Percentiles rank a stretch among this genome's conserved stretches.
Conservation (phyloP, 2,888 invertebrate species). For the Mystacides longicornis region DNA sequence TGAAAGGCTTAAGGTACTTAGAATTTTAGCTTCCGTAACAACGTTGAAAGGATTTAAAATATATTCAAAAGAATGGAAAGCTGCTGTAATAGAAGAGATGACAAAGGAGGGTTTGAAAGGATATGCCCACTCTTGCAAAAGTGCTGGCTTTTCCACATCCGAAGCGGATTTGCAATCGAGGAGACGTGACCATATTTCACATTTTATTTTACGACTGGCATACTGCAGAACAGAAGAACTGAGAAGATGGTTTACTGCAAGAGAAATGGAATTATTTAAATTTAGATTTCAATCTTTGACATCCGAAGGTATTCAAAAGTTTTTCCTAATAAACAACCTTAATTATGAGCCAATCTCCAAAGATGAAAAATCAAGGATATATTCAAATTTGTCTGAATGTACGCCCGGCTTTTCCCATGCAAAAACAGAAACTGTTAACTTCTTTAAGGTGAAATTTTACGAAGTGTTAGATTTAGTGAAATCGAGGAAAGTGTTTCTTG, state of each 20-base stretch:
- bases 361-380: slow-evolving; percentile 58
- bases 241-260: slow-evolving; percentile 77
- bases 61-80: slow-evolving; percentile 61
- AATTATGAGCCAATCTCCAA: slow-evolving; percentile 58
- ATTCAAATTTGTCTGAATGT: slow-evolving; percentile 54
- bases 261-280: slow-evolving; percentile 86
- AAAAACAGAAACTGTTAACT: slow-evolving; percentile 56
- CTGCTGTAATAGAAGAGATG: slow-evolving; percentile 56
- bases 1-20: slow-evolving; percentile 72
- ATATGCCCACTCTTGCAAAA: slow-evolving; percentile 54
- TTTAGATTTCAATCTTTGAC: slow-evolving; percentile 63
- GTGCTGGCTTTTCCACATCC: slow-evolving; percentile 45
- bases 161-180: slow-evolving; percentile 60
- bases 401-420: slow-evolving; percentile 48
- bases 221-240: slow-evolving; percentile 85
- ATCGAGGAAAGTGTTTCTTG: slow-evolving; percentile 68
- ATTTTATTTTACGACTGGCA: slow-evolving; percentile 85
- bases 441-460: slow-evolving; percentile 78
- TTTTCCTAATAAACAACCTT: slow-evolving; percentile 61
- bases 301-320: slow-evolving; percentile 54
- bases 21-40: slow-evolving; percentile 68
- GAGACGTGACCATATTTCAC: slow-evolving; percentile 80
- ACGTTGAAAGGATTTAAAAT: slow-evolving; percentile 53
- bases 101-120: slow-evolving; percentile 60
- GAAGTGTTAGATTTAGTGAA: slow-evolving; percentile 82